A percentile compares a stretch with the other conserved stretches of the same genome.
Evolutionary conservation across 2,113 vertebrate genomes (phyloP).

Genomic region (Cathartes aura): DNA sequence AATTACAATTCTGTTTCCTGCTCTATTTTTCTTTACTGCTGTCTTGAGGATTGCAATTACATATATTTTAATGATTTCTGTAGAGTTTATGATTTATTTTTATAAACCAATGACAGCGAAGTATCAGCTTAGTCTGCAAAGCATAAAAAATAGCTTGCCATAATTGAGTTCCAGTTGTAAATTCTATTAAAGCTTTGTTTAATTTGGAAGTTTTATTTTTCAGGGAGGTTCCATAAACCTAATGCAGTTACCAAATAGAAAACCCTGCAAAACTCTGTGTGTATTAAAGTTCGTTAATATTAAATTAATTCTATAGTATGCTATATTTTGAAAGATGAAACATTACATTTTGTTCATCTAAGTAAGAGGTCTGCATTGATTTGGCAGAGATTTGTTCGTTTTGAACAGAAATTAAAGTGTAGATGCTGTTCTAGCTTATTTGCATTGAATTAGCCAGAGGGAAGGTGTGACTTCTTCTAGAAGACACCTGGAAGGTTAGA

Average conservation of each 20-base stretch:
- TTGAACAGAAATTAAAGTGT: not conserved
- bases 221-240: not conserved
- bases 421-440: not conserved
- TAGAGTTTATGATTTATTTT: not conserved
- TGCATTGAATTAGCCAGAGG: not conserved
- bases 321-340: not conserved
- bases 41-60: not conserved
- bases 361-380: not conserved
- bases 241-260: not conserved
- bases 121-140: not conserved
- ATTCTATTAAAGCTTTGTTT: not conserved
- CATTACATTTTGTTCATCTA: not conserved
- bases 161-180: constrained; percentile 27
- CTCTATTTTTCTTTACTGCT: not conserved
- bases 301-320: not conserved
- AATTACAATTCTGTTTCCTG: not conserved
- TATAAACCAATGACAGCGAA: not conserved
- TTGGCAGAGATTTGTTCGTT: not conserved
- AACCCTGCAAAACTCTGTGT: not conserved
- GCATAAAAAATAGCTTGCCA: not conserved
- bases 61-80: not conserved
- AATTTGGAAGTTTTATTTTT: not conserved
- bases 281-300: not conserved
- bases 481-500: not conserved
- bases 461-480: not conserved